These are phyloP conservation scores for Leptoteleia sp. DNA, from an alignment of 1,140 invertebrate species.

Conservation along the genomic window DNA sequence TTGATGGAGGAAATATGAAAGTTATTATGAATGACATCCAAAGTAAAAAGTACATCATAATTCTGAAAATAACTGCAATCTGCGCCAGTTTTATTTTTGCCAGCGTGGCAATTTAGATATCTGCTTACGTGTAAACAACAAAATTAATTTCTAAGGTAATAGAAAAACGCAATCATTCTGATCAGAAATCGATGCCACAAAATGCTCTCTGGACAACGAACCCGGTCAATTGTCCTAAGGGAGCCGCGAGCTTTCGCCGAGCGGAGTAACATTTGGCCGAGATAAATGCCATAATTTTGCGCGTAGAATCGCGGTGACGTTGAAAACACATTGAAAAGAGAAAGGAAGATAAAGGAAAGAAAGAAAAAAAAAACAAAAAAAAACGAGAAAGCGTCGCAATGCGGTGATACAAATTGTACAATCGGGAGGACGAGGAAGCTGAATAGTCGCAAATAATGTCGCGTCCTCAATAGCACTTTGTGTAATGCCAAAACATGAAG, in stretches of 20 bases:
- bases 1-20: too few species aligned
- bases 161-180: not conserved
- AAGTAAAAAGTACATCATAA: too few species aligned
- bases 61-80: too few species aligned
- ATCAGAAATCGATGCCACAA: not conserved
- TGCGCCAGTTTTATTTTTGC: too few species aligned
- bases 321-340: not conserved
- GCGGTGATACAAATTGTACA: slow-evolving; percentile 34
- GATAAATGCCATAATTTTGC: slow-evolving; percentile 2
- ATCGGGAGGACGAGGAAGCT: slow-evolving; percentile 22
- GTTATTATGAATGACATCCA: too few species aligned
- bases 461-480: slow-evolving; percentile 50
- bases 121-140: too few species aligned
- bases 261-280: slow-evolving; percentile 14
- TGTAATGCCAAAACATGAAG: slow-evolving; percentile 55
- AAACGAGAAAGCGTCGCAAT: slow-evolving; percentile 37
- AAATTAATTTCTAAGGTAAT: too few species aligned
- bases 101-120: too few species aligned
- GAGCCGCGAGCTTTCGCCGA: slow-evolving; percentile 44
- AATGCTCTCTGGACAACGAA: not conserved
- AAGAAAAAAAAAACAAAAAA: too few species aligned
- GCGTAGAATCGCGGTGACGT: slow-evolving; percentile 1
- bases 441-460: slow-evolving; percentile 29
- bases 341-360: too few species aligned
- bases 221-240: not conserved